These are phyloP conservation scores for Zalophus californianus DNA, from an alignment of 2,797 vertebrate species.

Conservation along the genomic window DNA sequence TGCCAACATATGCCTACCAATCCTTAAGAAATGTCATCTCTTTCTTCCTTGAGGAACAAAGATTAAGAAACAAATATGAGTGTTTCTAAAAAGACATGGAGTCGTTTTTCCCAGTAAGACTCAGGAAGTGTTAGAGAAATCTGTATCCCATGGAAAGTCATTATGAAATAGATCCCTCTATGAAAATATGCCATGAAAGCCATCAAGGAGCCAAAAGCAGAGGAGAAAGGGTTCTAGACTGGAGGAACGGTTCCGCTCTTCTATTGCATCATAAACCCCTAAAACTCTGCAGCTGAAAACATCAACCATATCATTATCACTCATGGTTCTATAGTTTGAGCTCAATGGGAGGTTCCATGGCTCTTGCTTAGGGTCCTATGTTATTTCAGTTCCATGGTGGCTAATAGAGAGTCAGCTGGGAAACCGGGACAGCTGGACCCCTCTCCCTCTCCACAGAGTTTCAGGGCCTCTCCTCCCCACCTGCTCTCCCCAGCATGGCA, in stretches of 20 bases:
- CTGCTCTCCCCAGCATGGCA: not conserved
- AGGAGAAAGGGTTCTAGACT: not conserved
- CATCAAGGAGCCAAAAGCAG: not conserved
- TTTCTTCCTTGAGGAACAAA: not conserved
- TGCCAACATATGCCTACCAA: not conserved
- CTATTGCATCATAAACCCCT: not conserved
- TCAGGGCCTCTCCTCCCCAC: not conserved
- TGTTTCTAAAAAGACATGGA: not conserved
- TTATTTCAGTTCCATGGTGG: not conserved
- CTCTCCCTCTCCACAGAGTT: not conserved
- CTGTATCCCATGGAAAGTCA: not conserved
- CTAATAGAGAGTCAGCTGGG: not conserved
- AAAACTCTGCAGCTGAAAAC: not conserved
- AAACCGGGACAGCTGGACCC: not conserved
- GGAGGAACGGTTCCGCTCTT: not conserved
- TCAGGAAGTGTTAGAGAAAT: not conserved
- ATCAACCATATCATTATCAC: fast-evolving
- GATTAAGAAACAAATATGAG: not conserved
- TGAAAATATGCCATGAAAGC: not conserved
- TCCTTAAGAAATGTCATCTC: not conserved
- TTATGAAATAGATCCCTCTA: not conserved
- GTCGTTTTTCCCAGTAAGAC: not conserved
- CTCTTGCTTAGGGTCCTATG: not conserved
- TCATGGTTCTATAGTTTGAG: fast-evolving
- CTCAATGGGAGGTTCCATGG: not conserved